Evolutionary conservation across 2,797 vertebrate genomes (phyloP).

Genomic region (Iguana delicatissima): DNA sequence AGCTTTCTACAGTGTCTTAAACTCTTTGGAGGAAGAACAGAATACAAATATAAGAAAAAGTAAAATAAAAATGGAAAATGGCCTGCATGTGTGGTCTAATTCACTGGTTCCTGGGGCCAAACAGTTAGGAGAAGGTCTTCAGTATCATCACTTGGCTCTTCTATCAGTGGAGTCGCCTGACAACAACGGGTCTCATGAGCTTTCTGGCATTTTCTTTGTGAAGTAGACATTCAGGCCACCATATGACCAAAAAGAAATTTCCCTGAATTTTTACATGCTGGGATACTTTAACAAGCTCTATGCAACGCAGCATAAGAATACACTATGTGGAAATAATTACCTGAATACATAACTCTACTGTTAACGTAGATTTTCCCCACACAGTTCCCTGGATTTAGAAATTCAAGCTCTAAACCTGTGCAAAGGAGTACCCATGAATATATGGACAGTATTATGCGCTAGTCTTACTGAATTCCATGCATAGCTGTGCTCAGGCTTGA

Average conservation of each 20-base stretch:
- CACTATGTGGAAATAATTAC: neutral
- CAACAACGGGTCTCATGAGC: neutral
- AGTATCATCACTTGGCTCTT: neutral
- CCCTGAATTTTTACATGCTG: neutral
- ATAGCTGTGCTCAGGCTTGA: neutral
- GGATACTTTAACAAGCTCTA: neutral
- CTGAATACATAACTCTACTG: neutral
- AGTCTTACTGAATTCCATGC: slow-evolving; percentile 9
- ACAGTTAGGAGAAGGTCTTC: neutral
- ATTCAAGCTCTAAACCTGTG: neutral
- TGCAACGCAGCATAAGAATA: neutral
- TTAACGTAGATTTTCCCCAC: neutral
- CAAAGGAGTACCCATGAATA: neutral
- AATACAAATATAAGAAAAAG: neutral
- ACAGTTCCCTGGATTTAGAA: slow-evolving; percentile 14
- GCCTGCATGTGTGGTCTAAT: neutral
- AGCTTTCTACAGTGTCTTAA: no score
- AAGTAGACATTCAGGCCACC: neutral
- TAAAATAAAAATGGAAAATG: neutral
- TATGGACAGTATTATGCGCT: neutral
- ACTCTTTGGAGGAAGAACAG: neutral
- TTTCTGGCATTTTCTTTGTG: neutral
- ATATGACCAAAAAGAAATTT: neutral
- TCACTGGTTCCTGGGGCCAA: neutral
- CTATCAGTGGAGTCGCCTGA: neutral